These are phyloP conservation scores for Murina feae DNA, from an alignment of 2,113 vertebrate species.

Conservation along the genomic window DNA sequence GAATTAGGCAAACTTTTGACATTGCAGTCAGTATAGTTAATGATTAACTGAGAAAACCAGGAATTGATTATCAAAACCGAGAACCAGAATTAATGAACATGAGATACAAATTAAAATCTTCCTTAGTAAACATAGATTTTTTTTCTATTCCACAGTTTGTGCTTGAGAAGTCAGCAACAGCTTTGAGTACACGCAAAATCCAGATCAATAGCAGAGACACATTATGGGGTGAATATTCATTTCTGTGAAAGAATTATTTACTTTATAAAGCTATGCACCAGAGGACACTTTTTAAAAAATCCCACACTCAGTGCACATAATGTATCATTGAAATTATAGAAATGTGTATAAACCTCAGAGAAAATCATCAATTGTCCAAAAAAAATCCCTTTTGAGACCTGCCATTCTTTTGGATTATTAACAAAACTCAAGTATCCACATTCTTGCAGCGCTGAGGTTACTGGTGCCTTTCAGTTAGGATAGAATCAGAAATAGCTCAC, in stretches of 20 bases:
- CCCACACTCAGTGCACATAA: background rate
- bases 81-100: background rate
- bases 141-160: background rate
- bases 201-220: background rate
- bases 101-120: background rate
- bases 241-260: background rate
- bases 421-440: background rate
- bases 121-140: background rate
- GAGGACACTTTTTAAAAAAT: background rate
- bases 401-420: background rate
- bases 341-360: background rate
- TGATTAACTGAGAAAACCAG: background rate
- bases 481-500: background rate
- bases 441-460: background rate
- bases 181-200: background rate
- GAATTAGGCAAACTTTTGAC: background rate
- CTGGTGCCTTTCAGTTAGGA: background rate
- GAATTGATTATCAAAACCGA: background rate
- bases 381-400: background rate
- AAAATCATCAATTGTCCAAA: background rate
- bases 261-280: background rate
- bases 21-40: background rate
- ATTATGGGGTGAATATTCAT: background rate
- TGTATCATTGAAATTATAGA: background rate
- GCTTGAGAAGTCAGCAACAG: background rate